A percentile compares a stretch with the other conserved stretches of the same genome.
phyloP scores from a whole-genome alignment of 2,888 invertebrate species.

The Eupithecia inturbata region DNA sequence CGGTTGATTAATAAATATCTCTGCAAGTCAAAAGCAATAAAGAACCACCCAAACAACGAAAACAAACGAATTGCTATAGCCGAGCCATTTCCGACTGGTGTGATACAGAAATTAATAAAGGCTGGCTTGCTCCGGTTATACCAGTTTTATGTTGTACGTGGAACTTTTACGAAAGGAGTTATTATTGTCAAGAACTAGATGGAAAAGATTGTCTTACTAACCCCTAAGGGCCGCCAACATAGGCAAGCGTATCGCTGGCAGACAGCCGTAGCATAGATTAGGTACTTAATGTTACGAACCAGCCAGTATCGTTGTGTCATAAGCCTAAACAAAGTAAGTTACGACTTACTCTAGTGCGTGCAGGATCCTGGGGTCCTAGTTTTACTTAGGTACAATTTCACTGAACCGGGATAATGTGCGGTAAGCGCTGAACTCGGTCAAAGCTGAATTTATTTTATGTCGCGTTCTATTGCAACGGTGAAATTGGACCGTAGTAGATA shows the following conservation, averaged over 20 bases:
- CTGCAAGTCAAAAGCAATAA: slow-evolving; percentile 14
- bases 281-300: too few relatives aligned
- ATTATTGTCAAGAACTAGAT: background rate
- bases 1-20: slow-evolving; percentile 14
- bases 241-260: background rate
- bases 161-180: background rate
- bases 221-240: background rate
- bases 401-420: too few relatives aligned
- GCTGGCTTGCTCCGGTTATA: slow-evolving; percentile 9
- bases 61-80: slow-evolving; percentile 4
- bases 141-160: slow-evolving; percentile 8
- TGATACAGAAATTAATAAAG: slow-evolving; percentile 17
- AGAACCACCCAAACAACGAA: slow-evolving; percentile 5
- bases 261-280: background rate
- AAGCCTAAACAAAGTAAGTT: too few relatives aligned
- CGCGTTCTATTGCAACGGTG: too few relatives aligned
- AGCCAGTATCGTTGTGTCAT: too few relatives aligned
- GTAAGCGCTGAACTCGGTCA: too few relatives aligned
- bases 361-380: too few relatives aligned
- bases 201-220: background rate
- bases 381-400: too few relatives aligned
- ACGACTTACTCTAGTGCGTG: too few relatives aligned
- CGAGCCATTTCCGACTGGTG: slow-evolving; percentile 1
- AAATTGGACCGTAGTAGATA: too few relatives aligned
- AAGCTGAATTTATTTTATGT: too few relatives aligned